Evolutionary conservation across 2,888 invertebrate species (phyloP).

Genomic region (Leucania comma): DNA sequence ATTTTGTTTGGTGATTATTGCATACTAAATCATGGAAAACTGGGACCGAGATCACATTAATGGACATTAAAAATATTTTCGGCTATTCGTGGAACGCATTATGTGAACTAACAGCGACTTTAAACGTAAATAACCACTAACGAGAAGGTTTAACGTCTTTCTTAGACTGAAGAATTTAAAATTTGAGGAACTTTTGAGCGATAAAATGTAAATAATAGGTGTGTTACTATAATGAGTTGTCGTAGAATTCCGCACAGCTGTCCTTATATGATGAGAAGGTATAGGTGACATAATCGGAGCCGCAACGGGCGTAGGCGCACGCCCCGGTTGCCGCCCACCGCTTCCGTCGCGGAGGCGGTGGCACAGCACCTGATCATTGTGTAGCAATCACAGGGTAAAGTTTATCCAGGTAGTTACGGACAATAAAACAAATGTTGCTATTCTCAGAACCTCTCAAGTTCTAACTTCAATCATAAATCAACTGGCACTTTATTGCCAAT

Average conservation of each 20-base stretch:
- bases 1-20: conserved; percentile 72
- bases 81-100: conserved; percentile 64
- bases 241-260: conserved; percentile 76
- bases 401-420: conserved; percentile 56
- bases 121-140: conserved; percentile 60
- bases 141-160: conserved; percentile 48
- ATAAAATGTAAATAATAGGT: conserved; percentile 57
- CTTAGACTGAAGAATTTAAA: conserved; percentile 59
- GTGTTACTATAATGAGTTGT: conserved; percentile 67
- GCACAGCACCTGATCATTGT: conserved; percentile 84
- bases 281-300: conserved; percentile 85
- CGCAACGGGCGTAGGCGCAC: conserved; percentile 79
- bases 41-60: conserved; percentile 68
- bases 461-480: neutral
- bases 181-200: conserved; percentile 60
- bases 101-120: conserved; percentile 44
- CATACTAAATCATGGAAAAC: conserved; percentile 69
- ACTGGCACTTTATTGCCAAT: neutral
- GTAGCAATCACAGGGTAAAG: conserved; percentile 75
- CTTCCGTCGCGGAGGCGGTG: conserved; percentile 87
- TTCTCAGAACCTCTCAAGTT: neutral
- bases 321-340: conserved; percentile 84
- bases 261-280: conserved; percentile 84
- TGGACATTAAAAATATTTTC: conserved; percentile 66
- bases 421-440: conserved; percentile 7